Conservation (phyloP, 2,888 invertebrate genomes). For the Drosophila lacicola region DNA sequence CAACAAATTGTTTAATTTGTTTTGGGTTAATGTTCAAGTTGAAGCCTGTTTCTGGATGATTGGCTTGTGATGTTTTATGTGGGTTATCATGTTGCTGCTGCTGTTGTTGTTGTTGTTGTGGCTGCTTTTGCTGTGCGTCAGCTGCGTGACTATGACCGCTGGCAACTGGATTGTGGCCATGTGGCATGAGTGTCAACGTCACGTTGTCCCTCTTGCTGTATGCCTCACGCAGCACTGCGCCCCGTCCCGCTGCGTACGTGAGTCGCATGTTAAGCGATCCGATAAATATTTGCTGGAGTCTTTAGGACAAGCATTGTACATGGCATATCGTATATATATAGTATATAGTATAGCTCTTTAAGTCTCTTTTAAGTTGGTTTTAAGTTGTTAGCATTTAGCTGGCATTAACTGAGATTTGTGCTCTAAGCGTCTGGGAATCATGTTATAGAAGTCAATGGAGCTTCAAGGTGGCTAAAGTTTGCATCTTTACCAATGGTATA, state of each 20-base stretch:
- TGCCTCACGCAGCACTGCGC: slow-evolving; percentile 14
- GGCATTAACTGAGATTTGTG: slow-evolving; percentile 75
- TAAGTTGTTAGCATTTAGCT: slow-evolving; percentile 79
- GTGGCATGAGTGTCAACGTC: slow-evolving; percentile 73
- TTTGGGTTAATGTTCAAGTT: slow-evolving; percentile 54
- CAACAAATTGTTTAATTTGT: slow-evolving; percentile 75
- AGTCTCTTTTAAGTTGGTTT: slow-evolving; percentile 77
- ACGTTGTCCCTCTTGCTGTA: slow-evolving; percentile 51
- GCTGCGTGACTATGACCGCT: slow-evolving; percentile 63
- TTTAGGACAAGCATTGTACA: slow-evolving; percentile 43
- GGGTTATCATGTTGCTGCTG: slow-evolving; percentile 55
- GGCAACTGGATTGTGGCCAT: slow-evolving; percentile 65
- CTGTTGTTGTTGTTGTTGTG: slow-evolving; percentile 1
- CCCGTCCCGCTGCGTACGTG: slow-evolving; percentile 51
- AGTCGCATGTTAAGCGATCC: slow-evolving; percentile 63
- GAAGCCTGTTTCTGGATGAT: slow-evolving; percentile 58
- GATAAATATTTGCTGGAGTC: slow-evolving; percentile 74
- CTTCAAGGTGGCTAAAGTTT: slow-evolving; percentile 1
- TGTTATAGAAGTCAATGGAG: slow-evolving; percentile 3
- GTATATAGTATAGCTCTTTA: slow-evolving; percentile 51
- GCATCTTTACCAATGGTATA: not conserved
- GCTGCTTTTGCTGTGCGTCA: slow-evolving; percentile 47
- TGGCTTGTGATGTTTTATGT: slow-evolving; percentile 56
- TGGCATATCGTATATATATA: slow-evolving; percentile 24
- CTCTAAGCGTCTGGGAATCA: slow-evolving; percentile 5